Evolutionary conservation across 2,888 invertebrate species (phyloP).

Genomic region (Eupithecia dodoneata): DNA sequence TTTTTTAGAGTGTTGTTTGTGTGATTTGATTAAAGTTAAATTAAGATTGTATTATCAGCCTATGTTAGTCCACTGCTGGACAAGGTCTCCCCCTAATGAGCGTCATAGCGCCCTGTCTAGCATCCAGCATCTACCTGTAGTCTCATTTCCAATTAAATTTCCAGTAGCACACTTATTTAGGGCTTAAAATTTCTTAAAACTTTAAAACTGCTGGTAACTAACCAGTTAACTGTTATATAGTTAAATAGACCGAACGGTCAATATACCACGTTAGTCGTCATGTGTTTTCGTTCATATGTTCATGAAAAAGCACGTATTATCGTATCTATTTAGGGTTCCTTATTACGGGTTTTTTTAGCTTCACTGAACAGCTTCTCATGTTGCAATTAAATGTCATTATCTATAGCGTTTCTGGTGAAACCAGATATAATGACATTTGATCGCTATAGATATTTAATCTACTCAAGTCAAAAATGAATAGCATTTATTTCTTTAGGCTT

Average conservation of each 20-base stretch:
- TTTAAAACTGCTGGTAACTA: not conserved
- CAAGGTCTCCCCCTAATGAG: too few species aligned
- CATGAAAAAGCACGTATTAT: conserved; percentile 14
- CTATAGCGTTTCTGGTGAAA: not conserved
- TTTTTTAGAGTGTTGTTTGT: too few species aligned
- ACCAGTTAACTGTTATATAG: not conserved
- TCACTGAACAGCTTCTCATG: not conserved
- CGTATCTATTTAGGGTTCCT: conserved; percentile 5
- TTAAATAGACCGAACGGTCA: not conserved
- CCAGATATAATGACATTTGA: too few species aligned
- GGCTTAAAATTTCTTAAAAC: not conserved
- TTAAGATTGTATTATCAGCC: too few species aligned
- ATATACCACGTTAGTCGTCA: conserved; percentile 3
- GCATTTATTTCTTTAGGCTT: too few species aligned
- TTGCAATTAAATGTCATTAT: not conserved
- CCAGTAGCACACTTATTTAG: not conserved
- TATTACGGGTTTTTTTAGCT: not conserved
- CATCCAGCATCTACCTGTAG: too few species aligned
- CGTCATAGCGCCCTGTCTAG: too few species aligned
- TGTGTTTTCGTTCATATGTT: conserved; percentile 6
- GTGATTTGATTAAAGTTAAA: too few species aligned
- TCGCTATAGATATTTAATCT: too few species aligned
- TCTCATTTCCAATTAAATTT: too few species aligned
- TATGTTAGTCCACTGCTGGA: too few species aligned
- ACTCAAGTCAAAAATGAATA: too few species aligned